Conservation (phyloP, 2,888 invertebrate genomes). For the Pachymerium ferrugineum region DNA sequence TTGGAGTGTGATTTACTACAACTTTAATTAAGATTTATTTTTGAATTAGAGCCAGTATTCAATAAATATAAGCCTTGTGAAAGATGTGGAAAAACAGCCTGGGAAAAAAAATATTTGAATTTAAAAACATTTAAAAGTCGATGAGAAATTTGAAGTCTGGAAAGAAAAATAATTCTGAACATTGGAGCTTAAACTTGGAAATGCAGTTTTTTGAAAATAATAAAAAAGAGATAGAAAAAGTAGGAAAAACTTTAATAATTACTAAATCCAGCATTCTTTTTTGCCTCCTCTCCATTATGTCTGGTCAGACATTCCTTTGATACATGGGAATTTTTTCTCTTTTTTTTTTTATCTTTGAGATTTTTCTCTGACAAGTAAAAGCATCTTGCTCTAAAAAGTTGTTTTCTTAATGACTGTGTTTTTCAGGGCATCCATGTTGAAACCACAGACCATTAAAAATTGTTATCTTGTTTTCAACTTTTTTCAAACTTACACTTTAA, state of each 20-base stretch:
- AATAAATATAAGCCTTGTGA: neutral
- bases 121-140: no score
- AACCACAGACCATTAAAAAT: conserved; percentile 2
- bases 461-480: conserved; percentile 2
- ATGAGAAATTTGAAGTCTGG: no score
- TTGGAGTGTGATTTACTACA: neutral
- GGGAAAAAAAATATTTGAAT: neutral
- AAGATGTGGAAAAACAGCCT: neutral
- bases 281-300: neutral
- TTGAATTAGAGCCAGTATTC: neutral
- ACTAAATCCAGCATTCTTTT: neutral
- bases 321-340: neutral
- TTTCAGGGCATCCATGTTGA: neutral
- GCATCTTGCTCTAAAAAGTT: conserved; percentile 2
- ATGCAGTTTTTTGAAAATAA: no score
- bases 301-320: neutral
- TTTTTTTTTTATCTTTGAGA: neutral
- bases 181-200: no score
- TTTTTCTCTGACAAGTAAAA: conserved; percentile 2
- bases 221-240: no score
- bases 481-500: neutral
- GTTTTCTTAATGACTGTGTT: conserved; percentile 2
- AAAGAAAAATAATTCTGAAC: no score
- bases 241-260: neutral
- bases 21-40: neutral